phyloP scores from a whole-genome alignment of 2,888 invertebrate species.

The Bedellia somnulentella region DNA sequence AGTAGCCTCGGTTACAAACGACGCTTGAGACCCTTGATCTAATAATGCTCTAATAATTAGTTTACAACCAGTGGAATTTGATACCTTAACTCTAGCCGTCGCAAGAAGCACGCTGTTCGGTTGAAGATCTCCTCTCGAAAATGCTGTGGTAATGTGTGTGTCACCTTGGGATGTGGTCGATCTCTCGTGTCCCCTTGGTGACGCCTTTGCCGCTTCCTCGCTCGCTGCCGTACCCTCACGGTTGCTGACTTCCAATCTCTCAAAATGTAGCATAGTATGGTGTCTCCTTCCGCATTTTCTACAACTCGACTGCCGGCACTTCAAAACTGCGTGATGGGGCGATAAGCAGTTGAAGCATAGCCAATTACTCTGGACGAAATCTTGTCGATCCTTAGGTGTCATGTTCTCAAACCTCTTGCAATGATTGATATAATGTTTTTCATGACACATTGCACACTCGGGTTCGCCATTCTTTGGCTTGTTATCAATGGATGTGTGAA shows the following conservation, averaged over 20 bases:
- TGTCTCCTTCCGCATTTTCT: background rate
- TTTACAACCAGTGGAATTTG: background rate
- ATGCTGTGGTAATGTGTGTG: background rate
- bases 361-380: background rate
- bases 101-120: background rate
- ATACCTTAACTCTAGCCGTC: background rate
- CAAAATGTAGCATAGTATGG: background rate
- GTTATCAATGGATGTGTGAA: background rate
- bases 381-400: background rate
- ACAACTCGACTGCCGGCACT: conserved; percentile 1
- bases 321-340: background rate
- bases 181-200: background rate
- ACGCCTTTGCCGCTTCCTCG: background rate
- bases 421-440: background rate
- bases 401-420: background rate
- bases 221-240: background rate
- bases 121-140: background rate
- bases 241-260: background rate
- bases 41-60: no score
- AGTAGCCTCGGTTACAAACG: conserved; percentile 1
- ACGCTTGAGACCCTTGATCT: conserved; percentile 3
- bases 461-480: no score
- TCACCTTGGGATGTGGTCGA: background rate
- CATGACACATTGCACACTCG: background rate
- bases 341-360: conserved; percentile 3